These are phyloP conservation scores for Porites rus DNA, from an alignment of 92 coral and sea anemone species.

Conservation along the genomic window DNA sequence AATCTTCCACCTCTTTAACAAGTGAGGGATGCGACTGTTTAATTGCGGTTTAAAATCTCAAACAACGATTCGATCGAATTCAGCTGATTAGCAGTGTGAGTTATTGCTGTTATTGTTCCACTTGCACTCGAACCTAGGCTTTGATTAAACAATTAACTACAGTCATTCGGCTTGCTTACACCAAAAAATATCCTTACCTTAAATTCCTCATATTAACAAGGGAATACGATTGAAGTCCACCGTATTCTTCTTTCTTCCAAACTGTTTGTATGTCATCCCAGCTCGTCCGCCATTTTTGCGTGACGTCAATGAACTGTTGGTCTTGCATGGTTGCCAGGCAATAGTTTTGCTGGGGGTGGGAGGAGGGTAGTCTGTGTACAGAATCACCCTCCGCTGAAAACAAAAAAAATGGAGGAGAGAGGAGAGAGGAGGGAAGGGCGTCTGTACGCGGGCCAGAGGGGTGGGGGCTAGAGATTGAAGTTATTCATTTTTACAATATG, in stretches of 20 bases:
- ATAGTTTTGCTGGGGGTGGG: not conserved
- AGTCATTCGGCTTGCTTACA: not conserved
- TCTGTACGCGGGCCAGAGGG: no score
- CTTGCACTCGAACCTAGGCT: slow-evolving; percentile 3
- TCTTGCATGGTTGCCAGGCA: slow-evolving; percentile 20
- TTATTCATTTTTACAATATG: not conserved
- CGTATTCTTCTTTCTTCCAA: not conserved
- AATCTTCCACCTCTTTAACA: not conserved
- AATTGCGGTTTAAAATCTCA: not conserved
- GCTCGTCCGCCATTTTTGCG: slow-evolving; percentile 36
- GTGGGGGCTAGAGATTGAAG: not conserved
- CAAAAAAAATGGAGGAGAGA: no score
- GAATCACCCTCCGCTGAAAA: not conserved
- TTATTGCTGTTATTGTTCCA: not conserved
- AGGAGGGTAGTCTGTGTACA: not conserved
- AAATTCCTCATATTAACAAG: not conserved
- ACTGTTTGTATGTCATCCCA: not conserved
- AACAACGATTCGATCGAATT: not conserved
- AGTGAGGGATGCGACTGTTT: not conserved
- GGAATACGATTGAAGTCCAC: not conserved
- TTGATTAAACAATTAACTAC: not conserved
- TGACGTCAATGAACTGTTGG: slow-evolving; percentile 29
- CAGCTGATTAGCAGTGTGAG: not conserved
- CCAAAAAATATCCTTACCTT: slow-evolving; percentile 13
- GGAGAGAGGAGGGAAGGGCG: no score